These are phyloP conservation scores for Hyppa rectilinea DNA, from an alignment of 2,888 invertebrate genomes.

Conservation along the genomic window DNA sequence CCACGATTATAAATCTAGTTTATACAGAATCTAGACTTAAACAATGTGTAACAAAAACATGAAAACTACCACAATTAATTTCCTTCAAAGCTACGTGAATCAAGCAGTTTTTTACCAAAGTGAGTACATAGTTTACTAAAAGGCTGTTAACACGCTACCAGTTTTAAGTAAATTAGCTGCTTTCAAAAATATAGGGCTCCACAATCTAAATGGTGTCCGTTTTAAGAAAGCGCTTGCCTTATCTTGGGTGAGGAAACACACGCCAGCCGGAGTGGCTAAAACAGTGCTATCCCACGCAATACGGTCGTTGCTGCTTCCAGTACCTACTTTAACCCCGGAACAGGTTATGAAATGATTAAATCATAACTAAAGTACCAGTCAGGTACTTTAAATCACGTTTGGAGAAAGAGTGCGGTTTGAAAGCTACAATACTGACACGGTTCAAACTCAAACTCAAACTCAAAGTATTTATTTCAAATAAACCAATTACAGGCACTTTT, in stretches of 20 bases:
- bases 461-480: no score
- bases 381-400: neutral
- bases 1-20: conserved; percentile 3
- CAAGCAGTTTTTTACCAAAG: conserved; percentile 34
- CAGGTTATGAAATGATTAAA: neutral
- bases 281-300: conserved; percentile 35
- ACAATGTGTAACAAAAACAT: conserved; percentile 2
- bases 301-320: conserved; percentile 14
- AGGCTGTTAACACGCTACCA: conserved; percentile 36
- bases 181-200: conserved; percentile 29
- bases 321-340: conserved; percentile 18
- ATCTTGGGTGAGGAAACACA: conserved; percentile 35
- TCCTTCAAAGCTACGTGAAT: conserved; percentile 26
- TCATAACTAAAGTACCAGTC: neutral
- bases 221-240: conserved; percentile 27
- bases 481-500: no score
- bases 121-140: conserved; percentile 36
- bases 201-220: conserved; percentile 52
- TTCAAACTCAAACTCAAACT: no score
- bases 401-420: neutral
- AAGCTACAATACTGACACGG: neutral
- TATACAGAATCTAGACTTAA: conserved; percentile 13
- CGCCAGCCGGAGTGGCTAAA: conserved; percentile 31
- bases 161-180: conserved; percentile 27
- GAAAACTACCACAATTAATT: conserved; percentile 9